Base-by-base conservation (phyloP, 2,888 invertebrate species). In the Antheraea assamensis region DNA sequence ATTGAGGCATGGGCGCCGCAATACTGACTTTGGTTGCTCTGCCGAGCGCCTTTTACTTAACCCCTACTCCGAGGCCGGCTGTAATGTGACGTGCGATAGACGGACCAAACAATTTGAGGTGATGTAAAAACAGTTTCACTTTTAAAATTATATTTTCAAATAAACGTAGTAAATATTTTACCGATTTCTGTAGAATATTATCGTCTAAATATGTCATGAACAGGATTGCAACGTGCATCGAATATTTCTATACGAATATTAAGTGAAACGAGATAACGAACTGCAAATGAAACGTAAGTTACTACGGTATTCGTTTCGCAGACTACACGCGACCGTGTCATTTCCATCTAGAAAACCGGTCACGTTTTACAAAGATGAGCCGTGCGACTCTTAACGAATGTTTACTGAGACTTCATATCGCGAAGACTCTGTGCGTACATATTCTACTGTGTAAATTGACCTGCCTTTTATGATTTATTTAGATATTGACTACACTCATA, bases 321-420 rank as follows among this genome's bases (percentile, higher is more conserved):
- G 70, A 47, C 73, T 72, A 71, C 72, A 76, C 61, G 66, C 27
- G 61, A 73, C 47, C 66, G 31, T 70, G 72, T 76, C 75, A 27
- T 76, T 75, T 76, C 75, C 77, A 85, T 84, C 77, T 74, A 74
- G 68, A 71, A 87, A 74, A 77, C 90, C 73, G 78, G 88, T 92
- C 92, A 92, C 92, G 92, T 91, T 84, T 88, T 82, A 84, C 87
- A 89, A 89, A 88, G 91, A 91, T 87, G 88, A 89, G 86, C 83
- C 83, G 85, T 82, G 82, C 82, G 83, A 83, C 86, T 84, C 87
- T 81, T 92, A 92, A 93, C 92, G 91, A 93, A 92, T 92, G 89
- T 92, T 91, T 87, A 85, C 88, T 84, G 86, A 88, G 85, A 82
- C 84, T 86, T 80, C 79, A 78, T 82, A 81, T 80, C 76, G 77